Base-by-base conservation (phyloP, 2,797 vertebrate genomes). In the Aplochiton taeniatus region DNA sequence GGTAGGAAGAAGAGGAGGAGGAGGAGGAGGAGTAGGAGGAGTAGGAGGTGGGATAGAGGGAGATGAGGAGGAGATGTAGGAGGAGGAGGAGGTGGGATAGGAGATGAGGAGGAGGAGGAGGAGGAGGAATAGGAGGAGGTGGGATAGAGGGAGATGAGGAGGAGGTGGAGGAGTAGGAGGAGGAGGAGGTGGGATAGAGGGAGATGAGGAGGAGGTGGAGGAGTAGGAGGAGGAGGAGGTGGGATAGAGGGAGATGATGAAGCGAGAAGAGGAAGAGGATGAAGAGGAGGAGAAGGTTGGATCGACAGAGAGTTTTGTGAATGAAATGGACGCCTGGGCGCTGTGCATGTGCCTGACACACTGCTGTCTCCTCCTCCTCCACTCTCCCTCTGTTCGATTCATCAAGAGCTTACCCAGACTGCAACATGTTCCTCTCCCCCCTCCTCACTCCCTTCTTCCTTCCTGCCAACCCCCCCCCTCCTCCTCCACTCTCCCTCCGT, bases 291-390 rank as follows among this genome's bases (percentile, higher is more conserved):
- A 77, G 68, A 61, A 64, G 83, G 65, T 74, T 72, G 11, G 70
- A 72, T 79, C 69, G 64, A 70, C 70, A 78, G 72, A 70, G 78
- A 58, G 77, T 89, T 90, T 90, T 88, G 78, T 91, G 87, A 93
- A 91, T 91, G 88, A 87, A 91, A 86, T 86, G 73, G 86, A 88
- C 42, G 53, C 68, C 68, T 73, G 87, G 88, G 83, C 75, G 13
- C 20, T 0, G 46, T 62, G 86, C 83, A n/a, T n/a, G n/a, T n/a
- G n/a, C 82, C 19, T 85, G 78, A 78, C 73, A 61, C 77, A 55
- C 76, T 74, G 69, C 70, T 70, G 66, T 75, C 12, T 17, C 41
- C 20, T 18, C 52, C 83, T 78, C 74, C 69, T 76, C 51, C 69
- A 66, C 65, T 74, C 43, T 69, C 67, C 59, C 66, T 31, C 31